Base-by-base conservation (phyloP, 2,797 vertebrate genomes). In the Pyrocephalus nanus region DNA sequence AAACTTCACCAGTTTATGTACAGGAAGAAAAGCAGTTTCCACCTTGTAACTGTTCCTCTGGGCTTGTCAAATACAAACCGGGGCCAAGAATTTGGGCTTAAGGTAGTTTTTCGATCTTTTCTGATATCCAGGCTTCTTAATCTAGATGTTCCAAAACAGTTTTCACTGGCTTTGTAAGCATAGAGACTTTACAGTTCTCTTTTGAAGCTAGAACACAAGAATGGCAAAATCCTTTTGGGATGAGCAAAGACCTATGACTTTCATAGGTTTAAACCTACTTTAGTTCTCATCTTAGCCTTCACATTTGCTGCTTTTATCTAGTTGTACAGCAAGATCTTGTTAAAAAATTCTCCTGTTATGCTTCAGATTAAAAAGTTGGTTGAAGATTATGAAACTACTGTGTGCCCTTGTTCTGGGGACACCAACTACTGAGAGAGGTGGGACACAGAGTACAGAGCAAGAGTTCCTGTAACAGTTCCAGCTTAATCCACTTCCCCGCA, bases 401-500 rank as follows among this genome's bases (percentile, higher is more conserved):
- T 40, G 50, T 80, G 34, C 45, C 73, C 42, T 74, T 69, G 53
- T 47, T 65, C 70, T 65, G 57, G 42, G 61, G n/a, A 86, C 42
- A 67, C 14, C 15, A 13, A 15, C 32, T 77, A 47, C 72, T 74
- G 57, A 61, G 78, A 70, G 42, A 86, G 65, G 65, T 47, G 54
- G 61, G 65, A 84, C 36, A 50, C 23, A 71, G 50, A 91, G 58
- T 58, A 69, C 60, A 66, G 40, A 84, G 32, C 40, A 80, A 45
- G 82, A 90, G 74, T 74, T 85, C 48, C 87, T 89, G 65, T 74
- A 73, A 60, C 48, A 25, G 5, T 80, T 91, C 94, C 90, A 91
- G 75, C 34, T 79, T 90, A 86, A 92, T 88, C 79, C 50, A 54
- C 78, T 83, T 93, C 72, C 57, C 47, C 50, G 65, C 54, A 21